These are phyloP conservation scores for Todiramphus saurophagus DNA, from an alignment of 2,113 vertebrate species.

Conservation along the genomic window DNA sequence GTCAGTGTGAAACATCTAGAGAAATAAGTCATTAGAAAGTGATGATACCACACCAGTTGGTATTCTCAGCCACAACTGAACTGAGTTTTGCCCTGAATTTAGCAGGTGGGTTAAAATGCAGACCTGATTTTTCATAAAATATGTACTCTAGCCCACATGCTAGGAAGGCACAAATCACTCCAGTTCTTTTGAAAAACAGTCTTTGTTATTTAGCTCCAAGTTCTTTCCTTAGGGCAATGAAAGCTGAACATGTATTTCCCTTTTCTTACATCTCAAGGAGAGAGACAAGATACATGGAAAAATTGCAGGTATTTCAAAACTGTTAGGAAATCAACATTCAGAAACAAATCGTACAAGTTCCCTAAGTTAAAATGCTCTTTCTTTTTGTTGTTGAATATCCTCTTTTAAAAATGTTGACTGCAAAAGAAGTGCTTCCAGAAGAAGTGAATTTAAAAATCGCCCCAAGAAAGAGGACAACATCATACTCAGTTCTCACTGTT, in stretches of 20 bases:
- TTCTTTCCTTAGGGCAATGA: neutral
- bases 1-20: neutral
- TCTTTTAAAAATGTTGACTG: neutral
- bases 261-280: neutral
- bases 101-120: neutral
- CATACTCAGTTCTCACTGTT: neutral
- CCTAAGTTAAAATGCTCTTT: neutral
- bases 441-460: neutral
- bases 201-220: neutral
- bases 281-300: neutral
- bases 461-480: neutral
- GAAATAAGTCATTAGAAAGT: neutral
- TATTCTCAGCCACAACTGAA: neutral
- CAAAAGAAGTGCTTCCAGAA: neutral
- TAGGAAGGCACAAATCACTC: neutral
- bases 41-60: neutral
- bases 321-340: neutral
- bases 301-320: neutral
- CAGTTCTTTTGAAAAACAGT: neutral
- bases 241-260: neutral
- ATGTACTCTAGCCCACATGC: fast-evolving
- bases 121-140: neutral
- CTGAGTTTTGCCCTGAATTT: neutral
- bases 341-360: neutral
- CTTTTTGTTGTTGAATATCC: neutral